phyloP scores from a whole-genome alignment of 2,113 vertebrate genomes.

The Baryphthengus martii region DNA sequence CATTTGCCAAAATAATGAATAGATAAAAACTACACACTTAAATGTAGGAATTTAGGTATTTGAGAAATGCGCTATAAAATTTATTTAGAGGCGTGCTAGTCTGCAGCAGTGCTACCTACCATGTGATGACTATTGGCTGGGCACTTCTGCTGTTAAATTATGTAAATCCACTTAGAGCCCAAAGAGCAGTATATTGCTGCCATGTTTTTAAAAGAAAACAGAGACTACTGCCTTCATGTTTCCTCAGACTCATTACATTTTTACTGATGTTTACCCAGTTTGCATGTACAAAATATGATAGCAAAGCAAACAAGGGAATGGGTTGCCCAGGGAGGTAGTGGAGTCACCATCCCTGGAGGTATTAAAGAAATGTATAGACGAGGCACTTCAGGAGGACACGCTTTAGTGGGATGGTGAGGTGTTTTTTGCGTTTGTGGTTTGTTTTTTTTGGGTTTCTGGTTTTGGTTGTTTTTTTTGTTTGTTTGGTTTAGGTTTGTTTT shows the following conservation, averaged over 20 bases:
- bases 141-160: neutral
- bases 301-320: neutral
- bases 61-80: neutral
- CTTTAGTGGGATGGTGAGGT: no score
- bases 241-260: neutral
- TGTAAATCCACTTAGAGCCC: neutral
- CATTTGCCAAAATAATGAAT: conserved; percentile 35
- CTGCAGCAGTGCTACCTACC: neutral
- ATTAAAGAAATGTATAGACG: no score
- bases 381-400: no score
- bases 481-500: no score
- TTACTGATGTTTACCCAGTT: neutral
- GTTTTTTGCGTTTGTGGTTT: no score
- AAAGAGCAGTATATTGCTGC: neutral
- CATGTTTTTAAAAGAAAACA: neutral
- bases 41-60: neutral
- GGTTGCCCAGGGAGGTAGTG: no score
- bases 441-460: no score
- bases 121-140: neutral
- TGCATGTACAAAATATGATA: neutral
- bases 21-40: neutral
- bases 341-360: no score
- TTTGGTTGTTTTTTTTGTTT: no score
- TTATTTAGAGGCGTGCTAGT: neutral
- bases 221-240: neutral